phyloP scores from a whole-genome alignment of 2,113 vertebrate species.

The Menidia beryllina region DNA sequence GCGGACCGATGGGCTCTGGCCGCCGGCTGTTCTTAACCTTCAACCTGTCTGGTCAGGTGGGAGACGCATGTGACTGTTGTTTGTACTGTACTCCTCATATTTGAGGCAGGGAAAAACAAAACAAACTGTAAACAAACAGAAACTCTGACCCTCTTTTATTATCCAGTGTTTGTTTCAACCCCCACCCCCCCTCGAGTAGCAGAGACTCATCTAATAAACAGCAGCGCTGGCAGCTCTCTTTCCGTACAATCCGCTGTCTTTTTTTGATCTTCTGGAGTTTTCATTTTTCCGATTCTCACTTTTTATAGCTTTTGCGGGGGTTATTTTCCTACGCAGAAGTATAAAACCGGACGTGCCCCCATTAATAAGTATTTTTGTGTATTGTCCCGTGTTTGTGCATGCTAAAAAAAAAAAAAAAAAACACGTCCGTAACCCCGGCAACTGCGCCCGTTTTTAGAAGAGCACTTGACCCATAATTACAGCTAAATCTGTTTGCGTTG shows the following conservation, averaged over 20 bases:
- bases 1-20: constrained; percentile 63
- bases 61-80: constrained; percentile 70
- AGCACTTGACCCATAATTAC: constrained; percentile 62
- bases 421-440: constrained; percentile 30
- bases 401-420: constrained; percentile 16
- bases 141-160: constrained; percentile 79
- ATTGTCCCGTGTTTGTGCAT: constrained; percentile 30
- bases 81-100: constrained; percentile 77
- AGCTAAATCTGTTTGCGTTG: constrained; percentile 22
- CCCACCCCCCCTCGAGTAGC: constrained; percentile 37
- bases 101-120: constrained; percentile 70
- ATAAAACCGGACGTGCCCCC: constrained; percentile 53
- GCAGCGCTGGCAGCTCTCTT: constrained; percentile 72
- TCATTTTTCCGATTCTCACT: constrained; percentile 58
- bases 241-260: constrained; percentile 44
- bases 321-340: constrained; percentile 38
- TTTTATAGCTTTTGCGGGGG: constrained; percentile 28
- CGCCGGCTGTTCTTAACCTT: constrained; percentile 66
- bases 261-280: constrained; percentile 70
- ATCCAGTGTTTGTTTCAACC: constrained; percentile 83
- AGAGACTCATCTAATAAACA: too few relatives aligned
- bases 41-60: constrained; percentile 72
- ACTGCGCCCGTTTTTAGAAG: constrained; percentile 28
- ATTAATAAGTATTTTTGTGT: constrained; percentile 46
- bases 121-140: constrained; percentile 79